phyloP scores from a whole-genome alignment of 2,113 vertebrate genomes.

The Mormyrus lacerda region DNA sequence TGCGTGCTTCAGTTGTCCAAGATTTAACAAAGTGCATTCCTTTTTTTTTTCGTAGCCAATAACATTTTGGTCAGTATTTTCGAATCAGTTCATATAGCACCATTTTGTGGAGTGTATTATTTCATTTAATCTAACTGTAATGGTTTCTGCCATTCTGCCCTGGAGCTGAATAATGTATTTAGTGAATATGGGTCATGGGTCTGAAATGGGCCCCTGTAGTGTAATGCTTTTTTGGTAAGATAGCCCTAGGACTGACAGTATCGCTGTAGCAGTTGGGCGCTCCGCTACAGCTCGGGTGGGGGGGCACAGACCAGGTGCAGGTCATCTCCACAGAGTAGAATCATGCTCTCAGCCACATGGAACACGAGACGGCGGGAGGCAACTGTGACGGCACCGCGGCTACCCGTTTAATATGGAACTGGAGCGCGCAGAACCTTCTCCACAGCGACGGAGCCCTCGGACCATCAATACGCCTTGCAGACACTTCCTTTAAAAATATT shows the following conservation, averaged over 20 bases:
- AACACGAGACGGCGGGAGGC: neutral
- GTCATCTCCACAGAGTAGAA: neutral
- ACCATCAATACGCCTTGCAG: neutral
- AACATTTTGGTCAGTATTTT: neutral
- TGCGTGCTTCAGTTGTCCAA: neutral
- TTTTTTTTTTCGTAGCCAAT: neutral
- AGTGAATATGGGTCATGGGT: neutral
- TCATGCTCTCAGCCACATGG: neutral
- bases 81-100: neutral
- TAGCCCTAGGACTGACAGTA: neutral
- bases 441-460: neutral
- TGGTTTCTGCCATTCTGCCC: constrained; percentile 6
- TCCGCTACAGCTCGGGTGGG: neutral
- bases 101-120: neutral
- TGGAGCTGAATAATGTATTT: constrained; percentile 13
- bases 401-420: neutral
- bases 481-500: neutral
- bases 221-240: neutral
- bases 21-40: neutral
- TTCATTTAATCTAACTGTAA: neutral
- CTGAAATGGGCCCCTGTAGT: neutral
- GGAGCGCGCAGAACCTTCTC: neutral
- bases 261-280: neutral
- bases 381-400: neutral
- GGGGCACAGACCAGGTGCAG: neutral